Percentiles rank a stretch among this genome's conserved stretches.
phyloP scores from a whole-genome alignment of 2,113 vertebrate species.

The Carlito syrichta region DNA sequence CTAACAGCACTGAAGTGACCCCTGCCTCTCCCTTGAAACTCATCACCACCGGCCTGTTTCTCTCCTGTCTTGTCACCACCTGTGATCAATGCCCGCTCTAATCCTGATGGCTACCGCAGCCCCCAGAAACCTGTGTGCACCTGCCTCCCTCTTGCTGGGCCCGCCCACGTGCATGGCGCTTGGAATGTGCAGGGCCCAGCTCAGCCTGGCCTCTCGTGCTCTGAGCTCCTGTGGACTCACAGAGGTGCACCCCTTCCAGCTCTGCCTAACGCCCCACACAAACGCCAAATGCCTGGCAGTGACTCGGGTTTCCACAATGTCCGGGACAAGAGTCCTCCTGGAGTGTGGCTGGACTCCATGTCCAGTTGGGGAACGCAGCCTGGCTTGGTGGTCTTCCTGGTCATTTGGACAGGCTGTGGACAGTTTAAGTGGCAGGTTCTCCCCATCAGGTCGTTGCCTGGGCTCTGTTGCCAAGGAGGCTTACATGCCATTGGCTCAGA shows the following conservation, averaged over 20 bases:
- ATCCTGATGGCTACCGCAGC: not conserved
- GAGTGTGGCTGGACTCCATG: not conserved
- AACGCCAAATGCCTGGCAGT: not conserved
- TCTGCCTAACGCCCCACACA: not conserved
- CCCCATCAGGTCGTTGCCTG: not conserved
- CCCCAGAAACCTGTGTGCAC: not conserved
- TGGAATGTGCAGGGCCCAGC: not conserved
- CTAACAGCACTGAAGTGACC: rapidly evolving
- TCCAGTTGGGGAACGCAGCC: too few relatives aligned
- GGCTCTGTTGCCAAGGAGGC: not conserved
- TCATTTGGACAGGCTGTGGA: not conserved
- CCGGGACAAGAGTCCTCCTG: not conserved
- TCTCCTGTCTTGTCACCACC: not conserved
- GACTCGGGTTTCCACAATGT: not conserved
- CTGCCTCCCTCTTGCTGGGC: not conserved
- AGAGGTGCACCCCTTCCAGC: not conserved
- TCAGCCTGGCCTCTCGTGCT: not conserved
- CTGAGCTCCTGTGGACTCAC: not conserved
- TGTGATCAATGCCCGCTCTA: not conserved
- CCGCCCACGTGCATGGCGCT: not conserved
- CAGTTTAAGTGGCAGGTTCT: not conserved
- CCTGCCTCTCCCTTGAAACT: not conserved
- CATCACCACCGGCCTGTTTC: rapidly evolving
- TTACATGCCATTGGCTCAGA: not conserved
- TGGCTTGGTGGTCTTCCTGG: not conserved